Evolutionary conservation across 2,888 invertebrate genomes (phyloP), one percentile per base, ranked within the genome.

Genomic region (Siphlonurus alternatus): DNA sequence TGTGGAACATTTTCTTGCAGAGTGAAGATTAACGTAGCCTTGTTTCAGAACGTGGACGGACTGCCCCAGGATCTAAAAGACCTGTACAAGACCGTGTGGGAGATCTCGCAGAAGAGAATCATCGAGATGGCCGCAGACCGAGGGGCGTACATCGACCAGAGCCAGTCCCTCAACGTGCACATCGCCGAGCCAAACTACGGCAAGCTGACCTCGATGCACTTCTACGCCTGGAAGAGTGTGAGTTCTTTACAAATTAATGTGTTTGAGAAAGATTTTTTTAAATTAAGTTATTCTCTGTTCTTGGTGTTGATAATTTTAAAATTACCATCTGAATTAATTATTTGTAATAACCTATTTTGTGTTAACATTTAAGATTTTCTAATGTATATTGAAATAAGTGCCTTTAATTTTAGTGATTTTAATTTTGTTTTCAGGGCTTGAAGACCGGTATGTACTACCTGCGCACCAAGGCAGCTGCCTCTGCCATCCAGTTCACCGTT

Each of bases 381-480:
- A n/a, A n/a, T n/a, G n/a, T n/a, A n/a, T n/a, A n/a, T n/a, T n/a
- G n/a, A n/a, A n/a, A n/a, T n/a, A n/a, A n/a, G n/a, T n/a, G n/a
- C n/a, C n/a, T n/a, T n/a, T n/a, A n/a, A n/a, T n/a, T n/a, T n/a
- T n/a, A n/a, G n/a, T n/a, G n/a, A n/a, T n/a, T n/a, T n/a, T n/a
- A n/a, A n/a, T n/a, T n/a, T n/a, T 56, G 22, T 56, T 68, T 68
- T 63, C 70, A 84, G 83, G 98, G 98, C 2, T 79, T 99, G 65
- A 99, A 99, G 78, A 99, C 98, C 1, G 99, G 99, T 62, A 97
- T 99, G 97, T 99, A 99, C 76, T 98, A 99, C 75, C 79, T 99
- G 68, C 83, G 97, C 62, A 97, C 96, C 0, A 96, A 95, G 74
- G 93, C 98, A 3, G 98, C 98, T 0, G 94, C 90, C 1, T 88